Evolutionary conservation across 2,888 invertebrate genomes (phyloP).

Genomic region (Mactromeris polynyma): DNA sequence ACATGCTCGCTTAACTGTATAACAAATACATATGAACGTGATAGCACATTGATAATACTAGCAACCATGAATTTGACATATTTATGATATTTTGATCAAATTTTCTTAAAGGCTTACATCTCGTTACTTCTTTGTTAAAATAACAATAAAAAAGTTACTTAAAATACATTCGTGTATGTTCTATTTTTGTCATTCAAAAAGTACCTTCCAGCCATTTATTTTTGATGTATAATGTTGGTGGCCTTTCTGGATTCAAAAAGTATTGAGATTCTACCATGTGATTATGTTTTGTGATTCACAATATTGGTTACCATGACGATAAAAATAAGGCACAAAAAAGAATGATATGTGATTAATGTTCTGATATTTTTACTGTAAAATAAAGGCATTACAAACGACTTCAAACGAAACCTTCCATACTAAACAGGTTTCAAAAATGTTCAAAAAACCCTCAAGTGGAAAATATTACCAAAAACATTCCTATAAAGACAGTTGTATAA

Average conservation of each 20-base stretch:
- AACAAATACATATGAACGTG: too few species aligned
- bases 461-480: conserved; percentile 4
- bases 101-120: too few species aligned
- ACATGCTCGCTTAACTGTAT: too few species aligned
- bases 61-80: not conserved
- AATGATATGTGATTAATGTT: conserved; percentile 3
- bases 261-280: not conserved
- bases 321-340: not conserved
- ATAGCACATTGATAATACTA: too few species aligned
- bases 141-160: too few species aligned
- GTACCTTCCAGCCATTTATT: too few species aligned
- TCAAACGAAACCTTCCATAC: not conserved
- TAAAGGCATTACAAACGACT: not conserved
- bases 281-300: not conserved
- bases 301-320: not conserved
- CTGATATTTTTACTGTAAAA: not conserved
- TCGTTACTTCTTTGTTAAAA: too few species aligned
- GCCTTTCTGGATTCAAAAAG: not conserved
- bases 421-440: not conserved
- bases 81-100: too few species aligned
- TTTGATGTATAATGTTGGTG: too few species aligned
- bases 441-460: not conserved
- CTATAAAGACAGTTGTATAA: not conserved
- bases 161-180: too few species aligned
- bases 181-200: too few species aligned